phyloP scores from a whole-genome alignment of 2,888 invertebrate genomes.

The Phymatocera aterrima region DNA sequence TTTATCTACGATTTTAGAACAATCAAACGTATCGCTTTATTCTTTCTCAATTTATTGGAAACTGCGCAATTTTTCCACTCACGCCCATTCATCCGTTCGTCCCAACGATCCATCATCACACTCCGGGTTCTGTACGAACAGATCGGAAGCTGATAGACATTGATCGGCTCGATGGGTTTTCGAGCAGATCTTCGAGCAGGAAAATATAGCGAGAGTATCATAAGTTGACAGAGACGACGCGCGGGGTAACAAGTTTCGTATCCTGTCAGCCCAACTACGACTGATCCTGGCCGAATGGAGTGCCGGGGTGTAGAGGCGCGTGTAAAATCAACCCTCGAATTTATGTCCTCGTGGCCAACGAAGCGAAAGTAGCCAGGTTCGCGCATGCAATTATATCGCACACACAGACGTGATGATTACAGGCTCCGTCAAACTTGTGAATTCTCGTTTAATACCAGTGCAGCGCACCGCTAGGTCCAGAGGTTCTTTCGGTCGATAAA shows the following conservation, averaged over 20 bases:
- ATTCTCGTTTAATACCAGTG: neutral
- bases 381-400: neutral
- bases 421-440: too few relatives aligned
- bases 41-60: neutral
- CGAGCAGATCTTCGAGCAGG: neutral
- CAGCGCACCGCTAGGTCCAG: too few relatives aligned
- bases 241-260: conserved; percentile 6
- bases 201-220: conserved; percentile 5
- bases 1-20: neutral
- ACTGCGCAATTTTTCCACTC: neutral
- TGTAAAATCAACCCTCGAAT: conserved; percentile 4
- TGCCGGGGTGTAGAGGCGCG: neutral
- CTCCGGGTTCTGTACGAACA: neutral
- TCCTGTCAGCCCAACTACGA: neutral
- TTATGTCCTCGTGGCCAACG: neutral
- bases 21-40: neutral
- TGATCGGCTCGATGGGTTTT: neutral
- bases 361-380: neutral
- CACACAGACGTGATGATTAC: neutral
- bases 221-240: neutral
- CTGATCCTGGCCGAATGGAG: neutral
- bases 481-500: too few relatives aligned
- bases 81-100: neutral
- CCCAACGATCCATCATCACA: neutral
- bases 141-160: conserved; percentile 11